A percentile compares a stretch with the other conserved stretches of the same genome.
phyloP scores from a whole-genome alignment of 2,797 vertebrate species.

The Tragelaphus oryx region DNA sequence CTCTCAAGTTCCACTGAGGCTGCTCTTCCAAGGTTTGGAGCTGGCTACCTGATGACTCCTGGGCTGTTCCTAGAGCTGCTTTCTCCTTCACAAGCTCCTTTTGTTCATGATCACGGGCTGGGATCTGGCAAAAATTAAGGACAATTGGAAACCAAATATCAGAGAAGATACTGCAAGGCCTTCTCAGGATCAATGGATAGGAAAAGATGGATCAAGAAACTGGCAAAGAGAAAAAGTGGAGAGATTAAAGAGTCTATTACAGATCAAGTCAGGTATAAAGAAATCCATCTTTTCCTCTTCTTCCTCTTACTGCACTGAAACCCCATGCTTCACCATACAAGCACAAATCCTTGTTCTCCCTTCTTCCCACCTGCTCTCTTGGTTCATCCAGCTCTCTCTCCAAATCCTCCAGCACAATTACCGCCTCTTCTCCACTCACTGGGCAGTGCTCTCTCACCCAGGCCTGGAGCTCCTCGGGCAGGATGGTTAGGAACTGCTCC shows the following conservation, averaged over 20 bases:
- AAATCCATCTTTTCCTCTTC: neutral
- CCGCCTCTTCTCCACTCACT: constrained; percentile 3
- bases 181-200: neutral
- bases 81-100: neutral
- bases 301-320: neutral
- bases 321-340: neutral
- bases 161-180: neutral
- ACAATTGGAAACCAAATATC: neutral
- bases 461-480: constrained; percentile 40
- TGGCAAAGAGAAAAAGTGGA: neutral
- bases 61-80: neutral
- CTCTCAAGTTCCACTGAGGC: neutral
- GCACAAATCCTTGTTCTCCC: neutral
- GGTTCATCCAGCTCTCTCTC: constrained; percentile 21
- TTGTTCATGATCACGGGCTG: neutral
- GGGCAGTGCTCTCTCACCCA: neutral
- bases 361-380: neutral
- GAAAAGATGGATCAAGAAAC: neutral
- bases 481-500: constrained; percentile 45
- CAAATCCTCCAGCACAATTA: constrained; percentile 23
- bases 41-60: neutral
- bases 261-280: neutral
- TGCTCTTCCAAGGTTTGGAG: neutral
- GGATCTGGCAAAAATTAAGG: constrained; percentile 11
- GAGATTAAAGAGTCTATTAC: neutral